A percentile compares a stretch with the other conserved stretches of the same genome.
Evolutionary conservation across 2,888 invertebrate genomes (phyloP).

Genomic region (Thymelicus lineola): DNA sequence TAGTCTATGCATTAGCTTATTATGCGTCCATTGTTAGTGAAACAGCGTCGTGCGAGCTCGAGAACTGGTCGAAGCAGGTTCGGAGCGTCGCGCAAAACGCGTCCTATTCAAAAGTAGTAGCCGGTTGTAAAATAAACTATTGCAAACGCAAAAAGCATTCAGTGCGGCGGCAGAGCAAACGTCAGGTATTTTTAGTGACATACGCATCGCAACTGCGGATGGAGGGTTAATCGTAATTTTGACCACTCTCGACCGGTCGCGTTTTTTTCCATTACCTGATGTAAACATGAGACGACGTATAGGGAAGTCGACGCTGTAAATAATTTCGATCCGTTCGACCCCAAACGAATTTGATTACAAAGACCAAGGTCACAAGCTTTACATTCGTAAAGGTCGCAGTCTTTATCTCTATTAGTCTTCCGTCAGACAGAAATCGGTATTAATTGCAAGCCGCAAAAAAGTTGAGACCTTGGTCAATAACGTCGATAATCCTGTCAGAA

Average conservation of each 20-base stretch:
- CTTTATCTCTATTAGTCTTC: slow-evolving; percentile 25
- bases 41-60: slow-evolving; percentile 24
- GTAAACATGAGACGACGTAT: slow-evolving; percentile 56
- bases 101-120: slow-evolving; percentile 38
- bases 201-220: slow-evolving; percentile 60
- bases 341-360: slow-evolving; percentile 19
- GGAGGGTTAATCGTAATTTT: slow-evolving; percentile 75
- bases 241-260: slow-evolving; percentile 73
- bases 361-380: slow-evolving; percentile 22
- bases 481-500: slow-evolving; percentile 9
- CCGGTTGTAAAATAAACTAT: slow-evolving; percentile 36
- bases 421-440: slow-evolving; percentile 19
- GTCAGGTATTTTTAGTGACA: slow-evolving; percentile 66
- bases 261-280: slow-evolving; percentile 60
- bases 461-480: slow-evolving; percentile 28
- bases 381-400: not conserved
- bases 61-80: slow-evolving; percentile 36
- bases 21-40: slow-evolving; percentile 15
- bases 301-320: slow-evolving; percentile 57
- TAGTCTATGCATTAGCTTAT: slow-evolving; percentile 13
- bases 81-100: slow-evolving; percentile 26
- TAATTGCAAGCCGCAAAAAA: slow-evolving; percentile 23
- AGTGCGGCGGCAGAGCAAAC: slow-evolving; percentile 38
- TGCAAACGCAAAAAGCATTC: slow-evolving; percentile 39
- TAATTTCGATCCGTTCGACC: slow-evolving; percentile 50